Conservation (phyloP, 2,888 invertebrate genomes). For the Ditylenchus weischeri region DNA sequence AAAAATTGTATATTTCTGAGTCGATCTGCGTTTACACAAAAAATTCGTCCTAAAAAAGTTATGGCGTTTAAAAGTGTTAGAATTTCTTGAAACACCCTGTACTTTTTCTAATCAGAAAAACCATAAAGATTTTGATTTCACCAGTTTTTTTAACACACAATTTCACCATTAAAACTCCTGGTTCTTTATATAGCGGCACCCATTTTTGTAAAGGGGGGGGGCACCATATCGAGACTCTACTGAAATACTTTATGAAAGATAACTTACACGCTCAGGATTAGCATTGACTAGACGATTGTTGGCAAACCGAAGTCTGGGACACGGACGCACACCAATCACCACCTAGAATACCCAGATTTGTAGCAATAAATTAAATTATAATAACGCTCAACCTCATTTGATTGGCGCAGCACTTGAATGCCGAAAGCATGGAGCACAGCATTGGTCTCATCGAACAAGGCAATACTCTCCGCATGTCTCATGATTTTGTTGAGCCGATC, state of each 20-base stretch:
- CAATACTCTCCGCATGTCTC: constrained; percentile 14
- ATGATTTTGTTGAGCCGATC: constrained; percentile 13
- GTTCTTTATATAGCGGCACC: too few relatives aligned
- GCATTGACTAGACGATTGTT: neutral
- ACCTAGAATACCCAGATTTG: neutral
- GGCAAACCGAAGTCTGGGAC: neutral
- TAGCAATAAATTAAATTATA: neutral
- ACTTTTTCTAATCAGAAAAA: too few relatives aligned
- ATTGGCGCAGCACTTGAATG: constrained; percentile 5
- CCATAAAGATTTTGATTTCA: too few relatives aligned
- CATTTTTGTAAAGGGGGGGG: too few relatives aligned
- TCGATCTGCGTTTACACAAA: too few relatives aligned
- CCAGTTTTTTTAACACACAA: too few relatives aligned
- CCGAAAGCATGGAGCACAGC: constrained; percentile 24
- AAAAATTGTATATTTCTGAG: too few relatives aligned
- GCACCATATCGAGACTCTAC: neutral
- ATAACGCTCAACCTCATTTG: neutral
- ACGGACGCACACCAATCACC: constrained; percentile 1
- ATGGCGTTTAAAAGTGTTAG: too few relatives aligned
- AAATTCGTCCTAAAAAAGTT: too few relatives aligned
- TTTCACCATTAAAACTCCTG: too few relatives aligned
- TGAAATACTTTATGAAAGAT: neutral
- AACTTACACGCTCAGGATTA: neutral
- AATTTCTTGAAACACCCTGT: too few relatives aligned
- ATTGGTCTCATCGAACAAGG: neutral